Conservation (phyloP, 2,888 invertebrate genomes). For the Podotricha telesiphe region DNA sequence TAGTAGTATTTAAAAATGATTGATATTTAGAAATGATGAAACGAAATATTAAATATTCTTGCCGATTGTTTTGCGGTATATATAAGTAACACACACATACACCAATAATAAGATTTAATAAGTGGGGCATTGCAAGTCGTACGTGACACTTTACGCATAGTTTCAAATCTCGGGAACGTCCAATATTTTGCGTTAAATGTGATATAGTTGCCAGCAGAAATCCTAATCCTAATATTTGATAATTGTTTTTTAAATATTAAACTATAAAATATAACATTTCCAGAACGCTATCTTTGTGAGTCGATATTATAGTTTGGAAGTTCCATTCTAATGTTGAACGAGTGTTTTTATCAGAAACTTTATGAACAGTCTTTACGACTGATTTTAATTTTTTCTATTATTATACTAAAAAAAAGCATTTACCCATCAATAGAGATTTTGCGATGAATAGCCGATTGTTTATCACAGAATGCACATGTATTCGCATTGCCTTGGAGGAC, state of each 20-base stretch:
- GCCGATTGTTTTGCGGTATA: background rate
- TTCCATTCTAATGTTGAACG: no score
- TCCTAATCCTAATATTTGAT: background rate
- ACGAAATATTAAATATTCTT: background rate
- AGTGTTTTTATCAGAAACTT: no score
- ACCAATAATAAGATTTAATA: background rate
- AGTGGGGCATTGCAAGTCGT: background rate
- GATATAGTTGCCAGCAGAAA: background rate
- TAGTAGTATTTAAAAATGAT: background rate
- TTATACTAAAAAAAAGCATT: background rate
- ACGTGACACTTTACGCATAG: background rate
- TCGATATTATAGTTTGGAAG: no score
- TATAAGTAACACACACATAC: background rate
- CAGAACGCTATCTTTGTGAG: no score
- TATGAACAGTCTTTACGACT: no score
- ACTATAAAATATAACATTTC: no score
- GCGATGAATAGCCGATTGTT: slow-evolving; percentile 64
- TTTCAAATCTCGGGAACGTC: background rate
- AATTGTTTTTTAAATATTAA: background rate
- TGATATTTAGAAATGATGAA: background rate
- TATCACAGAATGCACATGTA: slow-evolving; percentile 58
- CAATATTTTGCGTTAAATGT: background rate
- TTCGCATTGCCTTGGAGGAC: slow-evolving; percentile 53
- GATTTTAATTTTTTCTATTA: no score
- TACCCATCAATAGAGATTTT: slow-evolving; percentile 41